Percentiles rank a stretch among this genome's conserved stretches.
Conservation (phyloP, 1,140 invertebrate genomes). For the Drosophila takahashii region DNA sequence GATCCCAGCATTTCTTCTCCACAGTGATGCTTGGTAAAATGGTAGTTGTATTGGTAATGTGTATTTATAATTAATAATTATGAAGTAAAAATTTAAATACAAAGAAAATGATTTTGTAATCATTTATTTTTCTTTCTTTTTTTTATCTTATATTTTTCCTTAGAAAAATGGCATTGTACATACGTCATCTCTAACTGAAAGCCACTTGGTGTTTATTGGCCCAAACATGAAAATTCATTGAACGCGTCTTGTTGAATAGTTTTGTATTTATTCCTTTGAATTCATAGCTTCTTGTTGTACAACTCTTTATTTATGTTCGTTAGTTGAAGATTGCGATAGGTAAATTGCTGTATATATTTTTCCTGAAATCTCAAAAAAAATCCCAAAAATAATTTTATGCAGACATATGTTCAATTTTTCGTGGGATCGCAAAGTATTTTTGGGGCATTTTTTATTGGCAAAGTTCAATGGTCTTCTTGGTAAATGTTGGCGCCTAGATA, state of each 20-base stretch:
- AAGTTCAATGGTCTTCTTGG: conserved; percentile 29
- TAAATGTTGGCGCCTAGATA: conserved; percentile 16
- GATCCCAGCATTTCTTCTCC: background rate
- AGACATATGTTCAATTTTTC: conserved; percentile 14
- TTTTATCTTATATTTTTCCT: no score
- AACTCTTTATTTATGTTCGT: background rate
- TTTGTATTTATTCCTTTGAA: background rate
- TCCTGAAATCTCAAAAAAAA: background rate
- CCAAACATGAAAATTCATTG: background rate
- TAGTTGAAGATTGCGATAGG: background rate
- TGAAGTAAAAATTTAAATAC: background rate
- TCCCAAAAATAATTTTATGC: background rate
- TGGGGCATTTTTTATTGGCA: conserved; percentile 18
- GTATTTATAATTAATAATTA: background rate
- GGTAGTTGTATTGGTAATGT: background rate
- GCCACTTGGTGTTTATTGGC: conserved; percentile 17
- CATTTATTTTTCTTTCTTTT: no score
- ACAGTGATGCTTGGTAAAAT: background rate
- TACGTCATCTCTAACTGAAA: background rate
- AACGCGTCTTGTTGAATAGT: background rate
- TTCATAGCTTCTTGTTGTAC: background rate
- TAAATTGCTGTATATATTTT: background rate
- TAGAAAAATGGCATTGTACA: background rate
- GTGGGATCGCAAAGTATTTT: conserved; percentile 16
- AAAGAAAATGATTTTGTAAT: background rate